Evolutionary conservation across 1,140 invertebrate species (phyloP), one percentile per base, ranked within the genome.

Genomic region (Anadara kagoshimensis): DNA sequence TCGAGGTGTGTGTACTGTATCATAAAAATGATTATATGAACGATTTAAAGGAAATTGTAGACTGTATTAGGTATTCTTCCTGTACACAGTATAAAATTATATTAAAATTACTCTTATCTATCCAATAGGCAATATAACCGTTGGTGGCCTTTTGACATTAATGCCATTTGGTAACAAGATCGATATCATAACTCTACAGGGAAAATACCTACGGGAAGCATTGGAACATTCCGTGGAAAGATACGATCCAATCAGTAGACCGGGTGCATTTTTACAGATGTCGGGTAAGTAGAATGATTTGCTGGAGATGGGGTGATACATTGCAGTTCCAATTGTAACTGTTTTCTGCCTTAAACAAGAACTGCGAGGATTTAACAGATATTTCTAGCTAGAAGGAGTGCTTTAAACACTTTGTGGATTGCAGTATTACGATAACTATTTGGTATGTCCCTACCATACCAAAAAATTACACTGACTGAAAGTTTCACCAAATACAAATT

Each of bases 91-190:
- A 36, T 36, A 36, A 36, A 36, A 36, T 36, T 2, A 36, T 36
- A n/a, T n/a, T n/a, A 7, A 36, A 36, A 36, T 7, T 36, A 36
- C 7, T 36, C 29, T 36, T 36, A 36, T 36, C 2, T 36, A 3
- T 36, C 7, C 29, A 7, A 36, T 36, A 90, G 91, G 88, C 87
- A 92, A 91, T 62, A 91, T 95, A 11, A 93, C 93, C 12, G 92
- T 92, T 36, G 92, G 92, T 51, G 93, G 93, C 68, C 79, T 95
- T 0, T 81, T 94, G 1, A 92, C 92, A 69, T 91, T 92, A 16
- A 88, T 92, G 22, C 94, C 94, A 1, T 95, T 95, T 73, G 92
- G 92, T 78, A 94, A 94, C 83, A 91, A 89, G 14, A 89, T 94
- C 43, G 92, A 94, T 70, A 88, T 93, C 1, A 91, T 93, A 49